Conservation (phyloP, 1,140 invertebrate species). For the Drosophila orena region DNA sequence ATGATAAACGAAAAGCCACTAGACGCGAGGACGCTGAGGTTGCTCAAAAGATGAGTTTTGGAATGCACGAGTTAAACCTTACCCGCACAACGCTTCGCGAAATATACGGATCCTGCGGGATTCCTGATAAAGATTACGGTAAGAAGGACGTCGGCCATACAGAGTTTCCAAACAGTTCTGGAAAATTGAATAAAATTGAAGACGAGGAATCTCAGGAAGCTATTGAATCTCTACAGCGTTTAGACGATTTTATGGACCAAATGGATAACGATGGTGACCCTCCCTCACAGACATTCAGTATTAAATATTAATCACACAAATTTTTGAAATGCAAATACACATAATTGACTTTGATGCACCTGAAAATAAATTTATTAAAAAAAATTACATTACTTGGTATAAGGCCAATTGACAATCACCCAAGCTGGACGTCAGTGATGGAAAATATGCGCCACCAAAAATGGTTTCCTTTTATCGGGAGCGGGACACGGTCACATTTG, state of each 20-base stretch:
- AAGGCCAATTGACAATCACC: too few species aligned
- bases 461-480: too few species aligned
- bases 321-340: too few species aligned
- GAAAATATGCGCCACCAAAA: too few species aligned
- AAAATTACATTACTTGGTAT: too few species aligned
- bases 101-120: constrained; percentile 61
- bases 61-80: constrained; percentile 73
- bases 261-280: constrained; percentile 13
- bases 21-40: constrained; percentile 57
- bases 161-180: background rate
- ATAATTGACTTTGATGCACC: too few species aligned
- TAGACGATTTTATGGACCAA: constrained; percentile 52
- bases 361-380: background rate
- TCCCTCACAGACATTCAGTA: background rate
- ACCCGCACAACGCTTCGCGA: constrained; percentile 73
- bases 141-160: background rate
- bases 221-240: constrained; percentile 28
- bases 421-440: too few species aligned
- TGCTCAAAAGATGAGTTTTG: constrained; percentile 58
- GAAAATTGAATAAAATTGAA: background rate
- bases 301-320: background rate
- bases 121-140: constrained; percentile 12
- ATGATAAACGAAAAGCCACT: constrained; percentile 55
- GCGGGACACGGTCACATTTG: too few species aligned
- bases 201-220: constrained; percentile 46